Evolutionary conservation across 2,113 vertebrate species (phyloP).

Genomic region (Penelope pileata): DNA sequence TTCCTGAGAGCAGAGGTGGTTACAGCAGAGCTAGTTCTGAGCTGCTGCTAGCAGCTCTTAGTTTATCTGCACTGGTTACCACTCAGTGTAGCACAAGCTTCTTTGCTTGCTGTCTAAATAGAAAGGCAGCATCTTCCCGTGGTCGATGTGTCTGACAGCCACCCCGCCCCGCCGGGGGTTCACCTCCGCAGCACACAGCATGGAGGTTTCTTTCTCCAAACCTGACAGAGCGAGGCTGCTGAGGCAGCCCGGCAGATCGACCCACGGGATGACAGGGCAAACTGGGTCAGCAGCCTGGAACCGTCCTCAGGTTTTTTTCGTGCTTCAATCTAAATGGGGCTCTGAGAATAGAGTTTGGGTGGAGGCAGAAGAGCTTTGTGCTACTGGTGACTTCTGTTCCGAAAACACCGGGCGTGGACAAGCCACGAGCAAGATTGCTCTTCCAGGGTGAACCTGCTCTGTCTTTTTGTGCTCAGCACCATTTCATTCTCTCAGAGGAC

Average conservation of each 20-base stretch:
- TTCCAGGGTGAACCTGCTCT: not conserved
- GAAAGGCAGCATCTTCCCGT: not conserved
- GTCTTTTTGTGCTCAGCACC: not conserved
- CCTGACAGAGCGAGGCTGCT: not conserved
- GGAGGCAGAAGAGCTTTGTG: not conserved
- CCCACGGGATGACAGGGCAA: not conserved
- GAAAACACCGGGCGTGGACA: not conserved
- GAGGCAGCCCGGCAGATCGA: not conserved
- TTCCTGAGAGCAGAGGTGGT: not conserved
- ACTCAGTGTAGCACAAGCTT: not conserved
- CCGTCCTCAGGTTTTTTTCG: not conserved
- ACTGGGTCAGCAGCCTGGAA: not conserved
- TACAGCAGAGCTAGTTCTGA: too few relatives aligned
- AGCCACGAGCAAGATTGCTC: not conserved
- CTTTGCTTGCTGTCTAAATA: not conserved
- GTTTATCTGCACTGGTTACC: too few relatives aligned
- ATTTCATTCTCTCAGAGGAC: not conserved
- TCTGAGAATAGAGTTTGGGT: not conserved
- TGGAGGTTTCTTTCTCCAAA: not conserved
- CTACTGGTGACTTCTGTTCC: not conserved
- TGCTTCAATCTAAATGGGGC: not conserved
- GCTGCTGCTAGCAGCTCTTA: too few relatives aligned
- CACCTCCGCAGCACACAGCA: not conserved
- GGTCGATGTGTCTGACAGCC: not conserved
- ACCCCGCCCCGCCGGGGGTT: accelerated